These are phyloP conservation scores for Siniperca scherzeri DNA, from an alignment of 2,797 vertebrate genomes.

Conservation along the genomic window DNA sequence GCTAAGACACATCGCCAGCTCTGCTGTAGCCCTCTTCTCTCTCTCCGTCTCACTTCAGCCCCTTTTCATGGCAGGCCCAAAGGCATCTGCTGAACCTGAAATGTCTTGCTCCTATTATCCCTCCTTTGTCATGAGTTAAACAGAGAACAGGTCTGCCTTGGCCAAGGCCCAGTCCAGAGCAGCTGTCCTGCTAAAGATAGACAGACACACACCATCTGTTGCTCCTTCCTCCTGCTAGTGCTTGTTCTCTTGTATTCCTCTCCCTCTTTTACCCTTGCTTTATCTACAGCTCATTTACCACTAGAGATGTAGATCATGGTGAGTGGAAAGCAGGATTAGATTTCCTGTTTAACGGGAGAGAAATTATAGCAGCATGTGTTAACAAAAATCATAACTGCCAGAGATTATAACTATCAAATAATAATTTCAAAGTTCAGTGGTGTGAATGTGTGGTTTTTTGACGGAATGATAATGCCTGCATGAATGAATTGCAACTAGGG, in stretches of 20 bases:
- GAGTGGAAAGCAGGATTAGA: neutral
- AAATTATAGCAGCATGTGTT: constrained; percentile 8
- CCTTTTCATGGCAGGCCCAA: constrained; percentile 38
- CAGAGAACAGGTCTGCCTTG: constrained; percentile 64
- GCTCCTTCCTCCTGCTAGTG: constrained; percentile 46
- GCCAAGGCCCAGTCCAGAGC: constrained; percentile 58
- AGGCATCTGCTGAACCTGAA: constrained; percentile 67
- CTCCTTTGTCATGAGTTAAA: constrained; percentile 66
- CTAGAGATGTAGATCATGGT: constrained; percentile 52
- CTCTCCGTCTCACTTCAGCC: neutral
- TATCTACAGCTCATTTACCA: constrained; percentile 18
- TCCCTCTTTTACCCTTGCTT: constrained; percentile 31
- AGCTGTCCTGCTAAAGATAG: constrained; percentile 74
- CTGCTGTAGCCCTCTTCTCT: constrained; percentile 16
- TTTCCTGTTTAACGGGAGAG: constrained; percentile 38
- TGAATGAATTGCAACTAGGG: neutral
- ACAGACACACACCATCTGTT: constrained; percentile 73
- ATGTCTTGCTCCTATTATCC: constrained; percentile 54
- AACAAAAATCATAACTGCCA: neutral
- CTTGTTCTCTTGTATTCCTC: constrained; percentile 31
- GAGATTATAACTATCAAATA: neutral
- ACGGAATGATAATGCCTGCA: neutral
- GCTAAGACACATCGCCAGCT: constrained; percentile 51
- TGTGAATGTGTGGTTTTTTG: neutral
- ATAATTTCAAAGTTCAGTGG: neutral